Evolutionary conservation across 1,140 invertebrate species (phyloP).

Genomic region (Oncopodura yosiiana): DNA sequence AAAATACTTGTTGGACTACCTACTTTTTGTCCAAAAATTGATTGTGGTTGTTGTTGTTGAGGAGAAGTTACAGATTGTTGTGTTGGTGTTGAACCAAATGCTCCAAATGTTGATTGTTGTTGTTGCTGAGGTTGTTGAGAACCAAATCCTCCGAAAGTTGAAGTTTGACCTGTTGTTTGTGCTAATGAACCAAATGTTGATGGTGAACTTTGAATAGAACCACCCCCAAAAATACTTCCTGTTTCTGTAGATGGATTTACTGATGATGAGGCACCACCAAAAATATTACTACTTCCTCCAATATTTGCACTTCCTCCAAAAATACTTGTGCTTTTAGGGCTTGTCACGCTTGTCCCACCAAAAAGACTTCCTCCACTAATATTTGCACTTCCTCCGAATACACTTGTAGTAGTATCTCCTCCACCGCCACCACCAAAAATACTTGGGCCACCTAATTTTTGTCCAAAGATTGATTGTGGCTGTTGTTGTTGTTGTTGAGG

Average conservation of each 20-base stretch:
- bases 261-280: constrained; percentile 15
- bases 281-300: constrained; percentile 3
- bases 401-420: neutral
- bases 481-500: constrained; percentile 11
- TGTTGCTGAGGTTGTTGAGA: neutral
- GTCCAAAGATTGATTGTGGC: neutral
- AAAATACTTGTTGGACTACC: neutral
- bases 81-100: neutral
- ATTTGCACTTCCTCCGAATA: constrained; percentile 6
- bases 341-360: neutral
- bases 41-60: neutral
- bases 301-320: constrained; percentile 10
- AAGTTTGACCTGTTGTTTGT: constrained; percentile 1
- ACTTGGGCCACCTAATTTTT: no score
- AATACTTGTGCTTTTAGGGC: neutral
- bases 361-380: neutral
- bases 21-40: constrained; percentile 1
- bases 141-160: neutral
- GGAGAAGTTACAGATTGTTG: neutral
- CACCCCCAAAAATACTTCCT: constrained; percentile 10
- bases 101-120: no score
- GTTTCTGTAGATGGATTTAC: neutral
- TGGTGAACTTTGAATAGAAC: neutral
- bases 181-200: neutral
- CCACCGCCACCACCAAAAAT: constrained; percentile 1